Base-by-base conservation (phyloP, 2,797 vertebrate species). In the Gorsachius magnificus region DNA sequence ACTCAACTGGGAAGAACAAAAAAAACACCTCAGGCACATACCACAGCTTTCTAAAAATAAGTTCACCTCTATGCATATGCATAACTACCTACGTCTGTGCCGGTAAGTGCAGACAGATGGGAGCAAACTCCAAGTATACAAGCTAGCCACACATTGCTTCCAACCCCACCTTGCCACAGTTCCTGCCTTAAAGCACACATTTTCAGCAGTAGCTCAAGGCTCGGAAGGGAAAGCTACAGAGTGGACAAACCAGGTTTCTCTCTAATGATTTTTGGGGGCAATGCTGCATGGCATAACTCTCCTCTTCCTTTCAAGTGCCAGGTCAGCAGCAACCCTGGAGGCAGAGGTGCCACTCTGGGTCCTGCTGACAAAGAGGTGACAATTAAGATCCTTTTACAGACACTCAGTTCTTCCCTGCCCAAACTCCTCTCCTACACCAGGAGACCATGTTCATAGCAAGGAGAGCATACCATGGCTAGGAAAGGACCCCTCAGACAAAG, bases 11-110 rank as follows among this genome's bases (percentile, higher is more conserved):
- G 71, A 95, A 94, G 83, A 95, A 81, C 66, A 95, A 79, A 74
- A 74, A 90, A 72, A 95, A 95, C 18, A 88, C 93, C 77, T 88
- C 66, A 25, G 88, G 93, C 80, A 89, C 74, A 76, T 63, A 74
- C 68, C 93, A 84, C 65, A 86, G 76, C 71, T 83, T 88, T 88
- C 93, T 93, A 93, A 95, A 96, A 91, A 95, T 91, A 95, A 78
- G n/a, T 66, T 94, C 70, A 65, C 29, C 83, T 70, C 50, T 86
- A 15, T 63, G 87, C 77, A 87, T 83, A 46, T 28, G 76, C 26
- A 33, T 45, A 75, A 86, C 72, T 61, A 82, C 54, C 33, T 70
- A 36, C 4, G 3, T 28, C 57, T 15, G 16, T 80, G 83, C 45
- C 1, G 15, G 36, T 56, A 81, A 75, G 72, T 9, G 51, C 41